These are phyloP conservation scores for Danionella dracula DNA, from an alignment of 2,797 vertebrate species.

Conservation along the genomic window DNA sequence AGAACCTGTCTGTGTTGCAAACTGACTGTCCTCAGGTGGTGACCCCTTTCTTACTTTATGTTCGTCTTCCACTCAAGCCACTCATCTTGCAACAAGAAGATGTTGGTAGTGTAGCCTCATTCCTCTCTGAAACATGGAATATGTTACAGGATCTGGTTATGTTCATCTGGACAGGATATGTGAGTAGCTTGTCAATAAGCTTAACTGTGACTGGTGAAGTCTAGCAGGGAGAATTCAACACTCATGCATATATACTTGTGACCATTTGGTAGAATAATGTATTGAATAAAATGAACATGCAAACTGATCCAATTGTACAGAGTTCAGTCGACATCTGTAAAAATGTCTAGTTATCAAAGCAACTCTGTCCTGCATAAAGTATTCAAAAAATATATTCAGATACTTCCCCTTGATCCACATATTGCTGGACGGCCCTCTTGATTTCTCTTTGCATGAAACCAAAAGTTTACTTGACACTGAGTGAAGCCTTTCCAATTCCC, in stretches of 20 bases:
- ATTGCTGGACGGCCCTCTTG: background rate
- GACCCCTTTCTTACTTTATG: background rate
- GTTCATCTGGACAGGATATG: slow-evolving; percentile 55
- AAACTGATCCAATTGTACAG: no score
- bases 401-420: background rate
- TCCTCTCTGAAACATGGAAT: slow-evolving; percentile 60
- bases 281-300: no score
- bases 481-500: slow-evolving; percentile 31
- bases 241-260: background rate
- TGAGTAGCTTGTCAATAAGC: slow-evolving; percentile 47
- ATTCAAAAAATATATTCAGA: background rate
- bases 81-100: slow-evolving; percentile 71
- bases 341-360: background rate
- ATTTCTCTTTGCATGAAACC: background rate
- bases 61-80: slow-evolving; percentile 51
- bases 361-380: background rate
- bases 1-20: no score
- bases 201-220: slow-evolving; percentile 63
- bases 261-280: slow-evolving; percentile 1
- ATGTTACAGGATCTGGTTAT: slow-evolving; percentile 54
- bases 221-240: slow-evolving; percentile 58
- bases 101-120: slow-evolving; percentile 59
- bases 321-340: background rate
- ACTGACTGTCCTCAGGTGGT: background rate
- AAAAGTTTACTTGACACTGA: slow-evolving; percentile 22